Evolutionary conservation across 2,888 invertebrate species (phyloP).

Genomic region (Steinernema carpocapsae): DNA sequence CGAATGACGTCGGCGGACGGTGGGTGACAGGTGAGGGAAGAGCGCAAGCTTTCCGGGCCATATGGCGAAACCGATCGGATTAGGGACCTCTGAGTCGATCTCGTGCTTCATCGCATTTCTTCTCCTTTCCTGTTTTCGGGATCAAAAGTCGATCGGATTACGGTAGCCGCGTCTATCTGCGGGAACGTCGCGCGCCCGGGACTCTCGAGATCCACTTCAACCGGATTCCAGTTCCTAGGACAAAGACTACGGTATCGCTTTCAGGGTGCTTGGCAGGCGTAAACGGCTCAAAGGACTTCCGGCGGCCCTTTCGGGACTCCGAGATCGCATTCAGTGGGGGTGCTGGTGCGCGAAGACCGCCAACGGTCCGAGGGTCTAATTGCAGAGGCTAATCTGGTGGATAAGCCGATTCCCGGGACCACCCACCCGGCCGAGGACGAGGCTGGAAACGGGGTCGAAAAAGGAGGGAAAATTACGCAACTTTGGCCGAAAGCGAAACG

Average conservation of each 20-base stretch:
- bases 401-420: neutral
- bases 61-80: slow-evolving; percentile 34
- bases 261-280: neutral
- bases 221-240: neutral
- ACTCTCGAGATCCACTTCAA: neutral
- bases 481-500: slow-evolving; percentile 35
- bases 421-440: neutral
- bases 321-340: slow-evolving; percentile 16
- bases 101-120: neutral
- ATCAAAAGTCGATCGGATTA: slow-evolving; percentile 17
- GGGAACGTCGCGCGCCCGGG: neutral
- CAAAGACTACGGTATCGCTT: slow-evolving; percentile 5
- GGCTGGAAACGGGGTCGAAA: slow-evolving; percentile 20
- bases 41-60: slow-evolving; percentile 8
- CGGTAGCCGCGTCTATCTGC: neutral
- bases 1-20: neutral
- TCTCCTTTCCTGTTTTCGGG: neutral
- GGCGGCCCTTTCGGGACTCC: slow-evolving; percentile 22
- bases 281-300: slow-evolving; percentile 7
- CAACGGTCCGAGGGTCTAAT: slow-evolving; percentile 5
- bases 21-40: slow-evolving; percentile 21
- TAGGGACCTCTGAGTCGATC: neutral
- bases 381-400: slow-evolving; percentile 22
- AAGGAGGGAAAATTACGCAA: slow-evolving; percentile 28
- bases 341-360: slow-evolving; percentile 29